Conservation (phyloP, 2,888 invertebrate species). For the Eubasilissa splendida region DNA sequence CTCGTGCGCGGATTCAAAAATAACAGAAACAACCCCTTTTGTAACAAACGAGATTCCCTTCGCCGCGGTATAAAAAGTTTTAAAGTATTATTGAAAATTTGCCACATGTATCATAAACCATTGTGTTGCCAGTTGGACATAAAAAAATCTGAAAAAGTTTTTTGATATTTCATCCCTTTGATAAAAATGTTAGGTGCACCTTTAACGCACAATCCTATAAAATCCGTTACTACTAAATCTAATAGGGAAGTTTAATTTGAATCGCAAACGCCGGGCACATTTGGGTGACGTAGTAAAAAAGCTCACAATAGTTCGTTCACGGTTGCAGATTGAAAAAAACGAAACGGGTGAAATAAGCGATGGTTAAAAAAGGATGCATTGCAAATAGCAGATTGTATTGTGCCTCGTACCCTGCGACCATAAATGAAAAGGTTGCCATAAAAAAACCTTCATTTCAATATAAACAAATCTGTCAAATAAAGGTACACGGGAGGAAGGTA, state of each 20-base stretch:
- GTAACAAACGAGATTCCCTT: constrained; percentile 46
- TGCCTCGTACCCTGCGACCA: constrained; percentile 45
- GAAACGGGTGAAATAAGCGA: constrained; percentile 48
- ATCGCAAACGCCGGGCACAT: constrained; percentile 53
- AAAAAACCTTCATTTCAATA: constrained; percentile 49
- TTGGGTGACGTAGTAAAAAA: constrained; percentile 43
- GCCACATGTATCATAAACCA: constrained; percentile 58
- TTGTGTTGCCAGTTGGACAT: constrained; percentile 40
- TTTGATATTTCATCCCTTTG: constrained; percentile 58
- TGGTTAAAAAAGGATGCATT: constrained; percentile 54
- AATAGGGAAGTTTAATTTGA: constrained; percentile 50
- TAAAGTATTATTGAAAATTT: constrained; percentile 55
- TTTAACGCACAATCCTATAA: constrained; percentile 50
- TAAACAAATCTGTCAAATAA: constrained; percentile 51
- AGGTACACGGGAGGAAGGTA: constrained; percentile 24
- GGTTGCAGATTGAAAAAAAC: constrained; percentile 36
- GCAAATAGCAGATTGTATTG: constrained; percentile 49
- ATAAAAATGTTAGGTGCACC: constrained; percentile 56
- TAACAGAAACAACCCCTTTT: constrained; percentile 54
- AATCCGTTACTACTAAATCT: constrained; percentile 53
- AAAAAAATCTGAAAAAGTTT: constrained; percentile 38
- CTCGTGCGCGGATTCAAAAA: constrained; percentile 21
- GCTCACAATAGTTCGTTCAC: constrained; percentile 45
- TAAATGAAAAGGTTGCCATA: constrained; percentile 31
- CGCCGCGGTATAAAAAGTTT: constrained; percentile 49